Evolutionary conservation across 2,797 vertebrate genomes (phyloP).

Genomic region (Ctenosaura bakeri): DNA sequence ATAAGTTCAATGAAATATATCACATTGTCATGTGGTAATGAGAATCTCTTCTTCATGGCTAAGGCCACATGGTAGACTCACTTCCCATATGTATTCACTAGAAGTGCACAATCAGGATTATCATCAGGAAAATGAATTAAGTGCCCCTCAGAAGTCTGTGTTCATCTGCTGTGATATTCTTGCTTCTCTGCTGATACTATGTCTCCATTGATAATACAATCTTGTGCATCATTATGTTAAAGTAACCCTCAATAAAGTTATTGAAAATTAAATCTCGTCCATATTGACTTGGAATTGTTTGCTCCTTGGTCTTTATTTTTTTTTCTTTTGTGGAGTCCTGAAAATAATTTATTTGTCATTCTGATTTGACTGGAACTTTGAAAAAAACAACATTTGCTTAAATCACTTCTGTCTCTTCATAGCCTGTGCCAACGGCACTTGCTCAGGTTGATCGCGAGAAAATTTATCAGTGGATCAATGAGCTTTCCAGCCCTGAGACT

Average conservation of each 20-base stretch:
- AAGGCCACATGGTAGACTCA: background rate
- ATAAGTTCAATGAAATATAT: background rate
- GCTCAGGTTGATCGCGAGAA: slow-evolving; percentile 97
- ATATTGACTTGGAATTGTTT: slow-evolving; percentile 5
- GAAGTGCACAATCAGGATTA: background rate
- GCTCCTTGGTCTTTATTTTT: background rate
- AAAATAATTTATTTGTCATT: background rate
- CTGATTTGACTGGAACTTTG: slow-evolving; percentile 15
- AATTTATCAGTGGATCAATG: slow-evolving; percentile 99
- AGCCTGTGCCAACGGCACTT: slow-evolving; percentile 95
- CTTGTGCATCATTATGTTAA: background rate
- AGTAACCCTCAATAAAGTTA: background rate
- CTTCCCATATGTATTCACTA: background rate
- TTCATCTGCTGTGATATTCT: background rate
- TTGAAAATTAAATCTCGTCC: background rate
- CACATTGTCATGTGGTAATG: background rate
- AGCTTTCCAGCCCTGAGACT: slow-evolving; percentile 96
- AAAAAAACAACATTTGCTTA: slow-evolving; percentile 16
- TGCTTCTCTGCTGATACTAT: background rate
- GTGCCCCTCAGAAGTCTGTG: background rate
- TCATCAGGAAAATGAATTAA: background rate
- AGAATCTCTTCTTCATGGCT: background rate
- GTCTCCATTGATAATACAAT: background rate
- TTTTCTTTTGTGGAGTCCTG: background rate
- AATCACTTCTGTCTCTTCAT: slow-evolving; percentile 56